Conservation (phyloP, 2,888 invertebrate species). For the Microctonus brassicae region DNA sequence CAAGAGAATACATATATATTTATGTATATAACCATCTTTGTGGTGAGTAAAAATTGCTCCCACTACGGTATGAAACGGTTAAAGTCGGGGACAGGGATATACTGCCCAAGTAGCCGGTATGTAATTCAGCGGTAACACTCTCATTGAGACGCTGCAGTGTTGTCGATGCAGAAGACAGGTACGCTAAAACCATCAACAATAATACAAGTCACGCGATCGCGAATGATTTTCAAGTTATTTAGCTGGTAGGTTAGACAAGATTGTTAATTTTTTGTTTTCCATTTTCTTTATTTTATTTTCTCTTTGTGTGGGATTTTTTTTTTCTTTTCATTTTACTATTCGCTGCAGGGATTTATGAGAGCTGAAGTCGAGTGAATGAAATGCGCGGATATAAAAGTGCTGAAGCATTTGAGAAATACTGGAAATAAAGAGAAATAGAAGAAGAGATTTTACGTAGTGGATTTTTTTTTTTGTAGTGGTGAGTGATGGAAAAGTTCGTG, state of each 20-base stretch:
- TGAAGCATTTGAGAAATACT: background rate
- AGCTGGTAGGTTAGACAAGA: background rate
- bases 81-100: background rate
- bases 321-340: background rate
- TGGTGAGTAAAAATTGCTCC: background rate
- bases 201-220: slow-evolving; percentile 1
- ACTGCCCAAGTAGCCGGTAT: background rate
- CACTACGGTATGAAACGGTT: background rate
- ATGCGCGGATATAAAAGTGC: background rate
- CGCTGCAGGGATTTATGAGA: background rate
- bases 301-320: background rate
- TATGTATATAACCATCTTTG: no score
- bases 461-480: slow-evolving; percentile 12
- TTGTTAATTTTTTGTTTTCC: background rate
- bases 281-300: background rate
- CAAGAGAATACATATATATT: no score
- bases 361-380: slow-evolving; percentile 1
- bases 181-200: background rate
- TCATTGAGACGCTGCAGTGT: slow-evolving; percentile 1
- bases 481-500: slow-evolving; percentile 16
- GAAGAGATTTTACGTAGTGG: background rate
- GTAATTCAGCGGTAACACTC: slow-evolving; percentile 7
- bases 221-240: background rate
- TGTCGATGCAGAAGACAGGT: slow-evolving; percentile 1
- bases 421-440: background rate